Evolutionary conservation across 2,888 invertebrate genomes (phyloP).

Genomic region (Tinea trinotella): DNA sequence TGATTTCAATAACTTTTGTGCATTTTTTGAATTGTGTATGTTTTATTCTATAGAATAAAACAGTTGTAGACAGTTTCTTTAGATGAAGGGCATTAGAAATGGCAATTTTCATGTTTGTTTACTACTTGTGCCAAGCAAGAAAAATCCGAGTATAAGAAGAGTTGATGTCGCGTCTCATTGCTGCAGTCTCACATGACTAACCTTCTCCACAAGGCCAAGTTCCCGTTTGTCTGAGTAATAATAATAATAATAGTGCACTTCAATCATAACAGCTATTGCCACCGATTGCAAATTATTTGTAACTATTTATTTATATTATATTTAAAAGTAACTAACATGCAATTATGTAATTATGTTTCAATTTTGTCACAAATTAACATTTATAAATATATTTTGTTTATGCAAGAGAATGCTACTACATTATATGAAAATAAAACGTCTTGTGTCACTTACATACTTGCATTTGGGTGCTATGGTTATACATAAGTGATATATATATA

Average conservation of each 20-base stretch:
- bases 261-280: conserved; percentile 66
- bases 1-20: too few species aligned
- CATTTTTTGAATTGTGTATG: too few species aligned
- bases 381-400: conserved; percentile 33
- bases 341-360: conserved; percentile 58
- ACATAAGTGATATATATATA: conserved; percentile 62
- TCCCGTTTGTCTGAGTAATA: conserved; percentile 64
- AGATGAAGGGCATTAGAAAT: too few species aligned
- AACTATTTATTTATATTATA: conserved; percentile 71
- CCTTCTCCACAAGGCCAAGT: conserved; percentile 73
- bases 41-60: too few species aligned
- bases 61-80: too few species aligned
- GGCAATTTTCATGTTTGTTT: too few species aligned
- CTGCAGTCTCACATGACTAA: conserved; percentile 70
- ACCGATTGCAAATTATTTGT: conserved; percentile 66
- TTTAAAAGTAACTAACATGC: conserved; percentile 72
- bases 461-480: conserved; percentile 72
- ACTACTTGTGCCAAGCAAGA: too few species aligned
- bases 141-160: too few species aligned
- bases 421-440: conserved; percentile 35
- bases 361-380: conserved; percentile 59
- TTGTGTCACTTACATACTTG: conserved; percentile 69
- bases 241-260: conserved; percentile 56
- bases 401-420: conserved; percentile 49
- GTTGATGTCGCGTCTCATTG: conserved; percentile 63